Conservation (phyloP, 37 sponge, comb jelly and placozoan genomes). For the Diacarnus erythraeanus region DNA sequence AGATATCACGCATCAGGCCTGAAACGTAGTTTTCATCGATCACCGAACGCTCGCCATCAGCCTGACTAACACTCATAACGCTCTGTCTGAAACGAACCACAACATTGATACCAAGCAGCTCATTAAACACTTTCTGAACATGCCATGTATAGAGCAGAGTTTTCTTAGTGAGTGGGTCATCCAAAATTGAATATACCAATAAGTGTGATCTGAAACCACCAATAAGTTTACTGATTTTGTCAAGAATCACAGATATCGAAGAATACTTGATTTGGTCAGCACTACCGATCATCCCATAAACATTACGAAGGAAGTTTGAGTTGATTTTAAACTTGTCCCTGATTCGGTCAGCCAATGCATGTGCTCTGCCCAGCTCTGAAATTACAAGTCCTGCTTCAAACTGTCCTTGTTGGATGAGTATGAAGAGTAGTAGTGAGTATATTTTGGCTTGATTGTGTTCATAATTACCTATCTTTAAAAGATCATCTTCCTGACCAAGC, state of each 20-base stretch:
- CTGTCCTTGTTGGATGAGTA: conserved; percentile 30
- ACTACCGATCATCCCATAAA: neutral
- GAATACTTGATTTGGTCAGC: neutral
- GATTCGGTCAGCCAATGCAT: conserved; percentile 35
- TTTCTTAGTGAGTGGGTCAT: conserved; percentile 16
- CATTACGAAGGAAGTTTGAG: neutral
- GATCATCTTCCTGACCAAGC: conserved; percentile 35
- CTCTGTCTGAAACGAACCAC: conserved; percentile 3
- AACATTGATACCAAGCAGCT: neutral
- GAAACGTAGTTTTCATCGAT: conserved; percentile 18
- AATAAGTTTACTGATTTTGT: neutral
- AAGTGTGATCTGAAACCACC: conserved; percentile 10
- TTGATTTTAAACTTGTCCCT: neutral
- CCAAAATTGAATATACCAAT: conserved; percentile 38
- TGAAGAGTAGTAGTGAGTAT: conserved; percentile 18
- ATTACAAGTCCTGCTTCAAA: conserved; percentile 28
- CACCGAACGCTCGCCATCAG: neutral
- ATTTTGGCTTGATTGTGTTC: conserved; percentile 52
- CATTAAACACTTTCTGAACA: neutral
- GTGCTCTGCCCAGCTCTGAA: conserved; percentile 53
- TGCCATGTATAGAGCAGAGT: conserved; percentile 44
- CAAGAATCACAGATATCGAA: neutral
- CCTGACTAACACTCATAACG: neutral
- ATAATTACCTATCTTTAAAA: conserved; percentile 48
- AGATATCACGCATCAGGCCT: conserved; percentile 23